A percentile compares a stretch with the other conserved stretches of the same genome.
phyloP scores from a whole-genome alignment of 2,797 vertebrate species.

The Telmatherina bonti region DNA sequence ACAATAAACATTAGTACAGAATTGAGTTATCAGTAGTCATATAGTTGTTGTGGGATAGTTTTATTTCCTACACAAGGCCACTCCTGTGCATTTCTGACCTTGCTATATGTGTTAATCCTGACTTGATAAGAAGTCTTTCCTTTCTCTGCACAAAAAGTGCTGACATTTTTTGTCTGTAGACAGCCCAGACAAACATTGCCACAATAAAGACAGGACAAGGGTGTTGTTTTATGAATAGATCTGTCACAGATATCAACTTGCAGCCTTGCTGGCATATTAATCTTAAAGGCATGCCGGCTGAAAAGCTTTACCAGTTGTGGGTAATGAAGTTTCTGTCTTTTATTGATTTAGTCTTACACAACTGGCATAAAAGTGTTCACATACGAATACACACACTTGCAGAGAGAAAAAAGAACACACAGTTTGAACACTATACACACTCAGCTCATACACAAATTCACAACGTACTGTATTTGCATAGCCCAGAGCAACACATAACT shows the following conservation, averaged over 20 bases:
- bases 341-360: background rate
- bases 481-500: background rate
- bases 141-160: background rate
- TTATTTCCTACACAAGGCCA: background rate
- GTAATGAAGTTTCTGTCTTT: background rate
- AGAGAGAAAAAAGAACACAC: slow-evolving; percentile 4
- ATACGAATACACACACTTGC: no score
- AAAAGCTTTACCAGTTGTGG: slow-evolving; percentile 3
- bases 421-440: background rate
- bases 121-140: background rate
- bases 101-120: background rate
- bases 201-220: slow-evolving; percentile 8
- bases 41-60: background rate
- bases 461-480: background rate
- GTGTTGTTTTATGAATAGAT: slow-evolving; percentile 30
- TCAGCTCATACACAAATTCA: background rate
- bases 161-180: slow-evolving; percentile 5
- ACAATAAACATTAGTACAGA: background rate
- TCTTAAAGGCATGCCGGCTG: slow-evolving; percentile 7
- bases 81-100: background rate
- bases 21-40: background rate
- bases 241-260: slow-evolving; percentile 3
- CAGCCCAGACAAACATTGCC: background rate
- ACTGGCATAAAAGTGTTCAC: slow-evolving; percentile 25
- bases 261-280: slow-evolving; percentile 21